Evolutionary conservation across 2,888 invertebrate genomes (phyloP), one percentile per base, ranked within the genome.

Genomic region (Hypomecis punctinalis): DNA sequence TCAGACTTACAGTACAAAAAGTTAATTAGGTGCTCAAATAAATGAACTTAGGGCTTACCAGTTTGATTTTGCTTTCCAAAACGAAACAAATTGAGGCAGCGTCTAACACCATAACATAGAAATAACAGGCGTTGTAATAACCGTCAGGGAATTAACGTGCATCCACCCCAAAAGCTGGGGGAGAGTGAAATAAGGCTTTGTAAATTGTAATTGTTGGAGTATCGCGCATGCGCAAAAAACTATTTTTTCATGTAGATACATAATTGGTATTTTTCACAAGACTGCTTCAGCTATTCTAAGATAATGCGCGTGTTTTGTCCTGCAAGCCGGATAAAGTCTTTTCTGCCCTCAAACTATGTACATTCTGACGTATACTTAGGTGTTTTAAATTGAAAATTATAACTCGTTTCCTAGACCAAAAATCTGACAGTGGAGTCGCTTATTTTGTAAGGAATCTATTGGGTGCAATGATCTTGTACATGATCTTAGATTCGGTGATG

Each of bases 171-270:
- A 59, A 49, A 70, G 68, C 71, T 73, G 77, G 76, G 77, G 76
- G 73, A 68, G 67, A 85, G 84, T 87, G 78, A 78, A 75, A 13
- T 9, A 35, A 37, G 70, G 72, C 68, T 62, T 66, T 60, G 55
- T 61, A 61, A 72, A n/a, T n/a, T n/a, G n/a, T n/a, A n/a, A n/a
- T n/a, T 37, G 60, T 61, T 58, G 56, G 13, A 60, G 13, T 6
- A 42, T 9, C 61, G 49, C 43, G 67, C 71, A 66, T 71, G 71
- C 71, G 71, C 64, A 23, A 23, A 23, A 23, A 2, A 23, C 3
- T n/a, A n/a, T 23, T 23, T 23, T 23, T 23, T 23, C 23, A 23
- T 2, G 1, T 23, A 2, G 51, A 43, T 33, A 48, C 33, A n/a
- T 6, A 39, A 10, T 6, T 23, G 47, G 5, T 33, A 39, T 36